phyloP scores from a whole-genome alignment of 2,797 vertebrate species.

The Vespertilio murinus region DNA sequence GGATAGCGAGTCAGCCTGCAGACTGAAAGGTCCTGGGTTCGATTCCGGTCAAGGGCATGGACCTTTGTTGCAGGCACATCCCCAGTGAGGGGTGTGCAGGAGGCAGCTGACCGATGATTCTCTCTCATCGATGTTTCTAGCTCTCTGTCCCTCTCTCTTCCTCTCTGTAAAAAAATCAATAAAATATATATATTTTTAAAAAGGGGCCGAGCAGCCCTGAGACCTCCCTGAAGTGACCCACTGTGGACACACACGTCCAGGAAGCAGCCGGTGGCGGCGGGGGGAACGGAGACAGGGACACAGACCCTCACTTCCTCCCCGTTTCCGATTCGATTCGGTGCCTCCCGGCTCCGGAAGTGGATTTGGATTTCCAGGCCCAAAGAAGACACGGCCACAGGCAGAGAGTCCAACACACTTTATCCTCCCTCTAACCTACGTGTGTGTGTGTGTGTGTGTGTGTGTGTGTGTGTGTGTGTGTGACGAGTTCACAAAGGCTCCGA shows the following conservation, averaged over 20 bases:
- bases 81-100: too few relatives aligned
- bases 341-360: not conserved
- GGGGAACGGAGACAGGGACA: not conserved
- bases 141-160: too few relatives aligned
- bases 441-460: too few relatives aligned
- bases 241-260: not conserved
- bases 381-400: not conserved
- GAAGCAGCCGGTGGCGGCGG: not conserved
- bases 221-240: not conserved
- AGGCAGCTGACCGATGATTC: too few relatives aligned
- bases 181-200: too few relatives aligned
- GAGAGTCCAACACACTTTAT: not conserved
- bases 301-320: not conserved
- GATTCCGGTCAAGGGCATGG: too few relatives aligned
- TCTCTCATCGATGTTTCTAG: too few relatives aligned
- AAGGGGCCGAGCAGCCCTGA: not conserved
- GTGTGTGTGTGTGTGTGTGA: not conserved
- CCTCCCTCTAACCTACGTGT: not conserved
- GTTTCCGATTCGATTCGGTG: not conserved
- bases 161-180: too few relatives aligned
- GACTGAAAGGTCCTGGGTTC: too few relatives aligned
- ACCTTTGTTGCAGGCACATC: too few relatives aligned
- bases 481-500: slow-evolving; percentile 19
- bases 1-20: too few relatives aligned
- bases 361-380: not conserved